Base-by-base conservation (phyloP, 1,140 invertebrate species). In the Trypoxylus dichotomus region DNA sequence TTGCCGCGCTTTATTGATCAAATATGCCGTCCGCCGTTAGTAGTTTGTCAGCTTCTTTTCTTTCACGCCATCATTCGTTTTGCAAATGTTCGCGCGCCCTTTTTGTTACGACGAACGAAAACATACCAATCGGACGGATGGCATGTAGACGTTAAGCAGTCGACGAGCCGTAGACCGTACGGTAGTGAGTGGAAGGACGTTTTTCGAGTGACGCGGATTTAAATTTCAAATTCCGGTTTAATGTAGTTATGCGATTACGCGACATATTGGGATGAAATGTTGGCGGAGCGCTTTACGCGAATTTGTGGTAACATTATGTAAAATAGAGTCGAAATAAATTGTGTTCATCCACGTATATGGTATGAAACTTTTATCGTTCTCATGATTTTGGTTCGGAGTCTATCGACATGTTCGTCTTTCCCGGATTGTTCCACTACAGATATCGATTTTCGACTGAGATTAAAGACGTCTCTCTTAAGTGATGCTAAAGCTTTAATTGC, bases 161-260 rank as follows among this genome's bases (percentile, higher is more conserved):
- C 15, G 32, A 37, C 32, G 32, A 37, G 32, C 32, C 19, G 47
- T n/a, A n/a, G 32, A 5, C n/a, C n/a, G 47, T 54, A 54, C 19
- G 32, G 47, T 54, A 54, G 47, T n/a, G 15, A 54, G 47, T 19
- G 19, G 47, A n/a, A 54, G 47, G 15, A 54, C 47, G 47, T 54
- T 54, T n/a, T n/a, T 19, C 3, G 47, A 54, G 19, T 15, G 47
- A 15, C n/a, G 47, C 15, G 47, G 47, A 54, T 54, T 54, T 54
- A 19, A 54, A 54, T 54, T 54, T 54, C 47, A 54, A 54, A 54
- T 54, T 2, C 47, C 19, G 47, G 47, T 15, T 54, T 54, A 54
- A 54, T 54, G 47, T 54, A 54, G 47, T 54, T 54, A 54, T 54
- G 47, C 47, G 19, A 54, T 54, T 54, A 54, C 47, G 47, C 47